Conservation (phyloP, 1,140 invertebrate species). For the Chionoecetes opilio region DNA sequence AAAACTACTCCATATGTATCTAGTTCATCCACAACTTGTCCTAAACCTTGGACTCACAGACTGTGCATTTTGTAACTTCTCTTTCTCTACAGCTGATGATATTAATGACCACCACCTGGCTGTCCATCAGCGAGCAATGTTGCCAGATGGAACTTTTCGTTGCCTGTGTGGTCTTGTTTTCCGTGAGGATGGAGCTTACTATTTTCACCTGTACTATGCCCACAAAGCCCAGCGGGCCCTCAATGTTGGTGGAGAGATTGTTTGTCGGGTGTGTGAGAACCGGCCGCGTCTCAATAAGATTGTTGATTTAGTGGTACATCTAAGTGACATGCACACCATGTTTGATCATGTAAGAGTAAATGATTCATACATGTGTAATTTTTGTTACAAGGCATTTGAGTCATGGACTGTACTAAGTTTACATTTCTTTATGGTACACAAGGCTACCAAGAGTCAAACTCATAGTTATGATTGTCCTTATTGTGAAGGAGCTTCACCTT, state of each 20-base stretch:
- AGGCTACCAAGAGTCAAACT: constrained; percentile 81
- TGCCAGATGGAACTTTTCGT: constrained; percentile 78
- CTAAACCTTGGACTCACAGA: constrained; percentile 77
- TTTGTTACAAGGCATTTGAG: constrained; percentile 81
- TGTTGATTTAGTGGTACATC: constrained; percentile 80
- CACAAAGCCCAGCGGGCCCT: constrained; percentile 80
- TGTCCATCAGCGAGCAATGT: constrained; percentile 75
- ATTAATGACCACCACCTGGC: constrained; percentile 80
- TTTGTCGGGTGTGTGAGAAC: constrained; percentile 79
- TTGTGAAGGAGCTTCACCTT: constrained; percentile 80
- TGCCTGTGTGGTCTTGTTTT: constrained; percentile 81
- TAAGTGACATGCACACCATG: constrained; percentile 80
- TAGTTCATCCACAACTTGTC: constrained; percentile 80
- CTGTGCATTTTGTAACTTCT: constrained; percentile 80
- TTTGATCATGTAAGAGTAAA: constrained; percentile 80
- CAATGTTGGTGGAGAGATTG: constrained; percentile 78
- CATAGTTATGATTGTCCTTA: constrained; percentile 81
- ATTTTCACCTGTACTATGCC: constrained; percentile 81
- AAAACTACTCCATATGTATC: constrained; percentile 80
- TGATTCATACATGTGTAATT: constrained; percentile 81
- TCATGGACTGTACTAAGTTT: constrained; percentile 81
- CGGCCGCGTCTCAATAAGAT: constrained; percentile 80
- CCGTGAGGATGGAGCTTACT: constrained; percentile 80
- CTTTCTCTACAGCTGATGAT: constrained; percentile 79
- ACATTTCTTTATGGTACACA: constrained; percentile 81